These are phyloP conservation scores for Campoletis sonorensis DNA, from an alignment of 1,140 invertebrate genomes.

Conservation along the genomic window DNA sequence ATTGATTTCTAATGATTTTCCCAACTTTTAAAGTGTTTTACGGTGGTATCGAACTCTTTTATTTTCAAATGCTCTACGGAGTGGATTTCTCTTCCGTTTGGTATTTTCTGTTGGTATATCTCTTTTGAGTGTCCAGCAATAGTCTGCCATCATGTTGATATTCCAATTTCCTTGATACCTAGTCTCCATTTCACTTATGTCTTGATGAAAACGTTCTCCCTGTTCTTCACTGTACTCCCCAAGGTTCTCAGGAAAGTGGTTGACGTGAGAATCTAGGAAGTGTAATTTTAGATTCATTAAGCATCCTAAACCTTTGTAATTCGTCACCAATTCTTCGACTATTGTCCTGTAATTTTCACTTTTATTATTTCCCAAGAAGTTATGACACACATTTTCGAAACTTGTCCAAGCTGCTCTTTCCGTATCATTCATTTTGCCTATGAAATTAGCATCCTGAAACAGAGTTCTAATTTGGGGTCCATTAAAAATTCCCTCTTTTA, in stretches of 20 bases:
- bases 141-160: no score
- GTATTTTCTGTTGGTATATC: no score
- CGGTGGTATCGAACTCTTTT: no score
- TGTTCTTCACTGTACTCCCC: no score
- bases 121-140: no score
- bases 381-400: slow-evolving; percentile 41
- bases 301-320: slow-evolving; percentile 24
- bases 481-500: slow-evolving; percentile 65
- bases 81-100: no score
- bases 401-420: slow-evolving; percentile 46
- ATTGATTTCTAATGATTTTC: no score
- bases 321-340: slow-evolving; percentile 38
- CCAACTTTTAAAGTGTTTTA: slow-evolving; percentile 40
- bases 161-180: no score
- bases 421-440: slow-evolving; percentile 41
- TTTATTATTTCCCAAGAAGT: slow-evolving; percentile 38
- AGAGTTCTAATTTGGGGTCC: slow-evolving; percentile 59
- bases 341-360: slow-evolving; percentile 38
- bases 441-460: slow-evolving; percentile 48
- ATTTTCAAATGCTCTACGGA: no score
- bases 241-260: no score
- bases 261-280: slow-evolving; percentile 29
- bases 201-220: no score
- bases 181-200: no score
- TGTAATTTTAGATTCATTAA: slow-evolving; percentile 28